Conservation (phyloP, 2,888 invertebrate genomes). For the Crocallis elinguaria region DNA sequence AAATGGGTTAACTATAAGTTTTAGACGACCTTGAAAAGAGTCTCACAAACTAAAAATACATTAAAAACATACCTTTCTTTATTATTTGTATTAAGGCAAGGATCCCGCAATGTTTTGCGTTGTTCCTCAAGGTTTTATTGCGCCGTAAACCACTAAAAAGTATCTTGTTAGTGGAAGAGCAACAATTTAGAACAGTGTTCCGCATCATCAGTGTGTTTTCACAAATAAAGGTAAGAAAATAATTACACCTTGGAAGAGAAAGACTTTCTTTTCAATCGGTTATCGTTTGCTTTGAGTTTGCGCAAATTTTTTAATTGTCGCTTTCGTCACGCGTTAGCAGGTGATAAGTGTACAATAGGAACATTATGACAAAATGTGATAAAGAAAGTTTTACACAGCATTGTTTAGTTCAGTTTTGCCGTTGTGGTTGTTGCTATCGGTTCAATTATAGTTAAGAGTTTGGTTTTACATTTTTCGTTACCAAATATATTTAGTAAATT, state of each 20-base stretch:
- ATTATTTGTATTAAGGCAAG: slow-evolving; percentile 41
- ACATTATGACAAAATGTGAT: slow-evolving; percentile 38
- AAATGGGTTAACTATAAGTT: slow-evolving; percentile 37
- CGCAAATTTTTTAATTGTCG: slow-evolving; percentile 66
- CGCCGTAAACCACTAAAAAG: slow-evolving; percentile 81
- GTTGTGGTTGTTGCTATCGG: slow-evolving; percentile 40
- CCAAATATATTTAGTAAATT: neutral
- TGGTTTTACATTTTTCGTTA: neutral
- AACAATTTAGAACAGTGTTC: slow-evolving; percentile 72
- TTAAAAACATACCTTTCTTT: slow-evolving; percentile 34
- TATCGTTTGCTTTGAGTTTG: slow-evolving; percentile 57
- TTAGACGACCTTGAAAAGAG: slow-evolving; percentile 25
- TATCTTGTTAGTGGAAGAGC: slow-evolving; percentile 65
- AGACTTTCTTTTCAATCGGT: slow-evolving; percentile 70
- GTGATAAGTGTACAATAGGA: slow-evolving; percentile 55
- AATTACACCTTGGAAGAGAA: slow-evolving; percentile 78
- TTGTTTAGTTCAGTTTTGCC: slow-evolving; percentile 33
- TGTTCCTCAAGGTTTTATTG: slow-evolving; percentile 75
- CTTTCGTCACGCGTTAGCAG: slow-evolving; percentile 60
- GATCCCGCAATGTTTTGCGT: slow-evolving; percentile 81
- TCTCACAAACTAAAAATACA: slow-evolving; percentile 31
- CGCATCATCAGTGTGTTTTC: slow-evolving; percentile 68
- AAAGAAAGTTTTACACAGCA: slow-evolving; percentile 45
- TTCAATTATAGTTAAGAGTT: slow-evolving; percentile 22
- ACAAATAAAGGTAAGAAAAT: slow-evolving; percentile 68